Evolutionary conservation across 2,113 vertebrate species (phyloP).

Genomic region (Nematolebias whitei): DNA sequence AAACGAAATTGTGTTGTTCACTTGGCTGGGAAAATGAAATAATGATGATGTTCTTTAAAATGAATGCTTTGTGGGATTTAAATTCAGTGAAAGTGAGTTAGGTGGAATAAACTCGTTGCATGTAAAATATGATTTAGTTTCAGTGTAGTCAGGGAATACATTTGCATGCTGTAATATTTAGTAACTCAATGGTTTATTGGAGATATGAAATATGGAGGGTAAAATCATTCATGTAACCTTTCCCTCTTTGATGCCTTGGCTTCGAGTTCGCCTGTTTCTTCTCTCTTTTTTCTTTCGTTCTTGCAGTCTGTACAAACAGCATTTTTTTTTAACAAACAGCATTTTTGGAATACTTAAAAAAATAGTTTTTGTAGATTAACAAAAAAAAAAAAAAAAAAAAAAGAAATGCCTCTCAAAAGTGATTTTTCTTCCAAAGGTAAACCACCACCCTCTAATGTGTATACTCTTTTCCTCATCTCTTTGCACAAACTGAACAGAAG

Average conservation of each 20-base stretch:
- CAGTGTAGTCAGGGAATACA: slow-evolving; percentile 7
- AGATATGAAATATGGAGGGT: slow-evolving; percentile 22
- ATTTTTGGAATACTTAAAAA: slow-evolving; percentile 34
- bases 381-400: too few relatives aligned
- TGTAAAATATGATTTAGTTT: slow-evolving; percentile 47
- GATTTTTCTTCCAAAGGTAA: slow-evolving; percentile 54
- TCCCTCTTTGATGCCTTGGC: slow-evolving; percentile 19
- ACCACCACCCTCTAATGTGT: slow-evolving; percentile 52
- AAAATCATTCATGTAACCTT: slow-evolving; percentile 9
- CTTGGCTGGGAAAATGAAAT: slow-evolving; percentile 70
- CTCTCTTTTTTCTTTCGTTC: slow-evolving; percentile 23
- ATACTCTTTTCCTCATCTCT: slow-evolving; percentile 44
- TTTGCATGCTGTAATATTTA: slow-evolving; percentile 3
- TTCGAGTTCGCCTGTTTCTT: slow-evolving; percentile 28
- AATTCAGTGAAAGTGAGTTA: slow-evolving; percentile 51
- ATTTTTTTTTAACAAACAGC: too few relatives aligned
- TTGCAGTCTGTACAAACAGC: slow-evolving; percentile 31
- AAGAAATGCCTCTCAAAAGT: slow-evolving; percentile 54
- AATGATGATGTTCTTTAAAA: slow-evolving; percentile 75
- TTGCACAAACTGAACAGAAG: slow-evolving; percentile 37
- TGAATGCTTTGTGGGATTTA: slow-evolving; percentile 68
- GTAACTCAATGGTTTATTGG: background rate
- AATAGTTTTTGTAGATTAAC: slow-evolving; percentile 41
- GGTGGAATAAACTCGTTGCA: slow-evolving; percentile 53
- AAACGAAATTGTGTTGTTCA: slow-evolving; percentile 76